Conservation (phyloP, 2,888 invertebrate genomes). For the Philopedon plagiatum region DNA sequence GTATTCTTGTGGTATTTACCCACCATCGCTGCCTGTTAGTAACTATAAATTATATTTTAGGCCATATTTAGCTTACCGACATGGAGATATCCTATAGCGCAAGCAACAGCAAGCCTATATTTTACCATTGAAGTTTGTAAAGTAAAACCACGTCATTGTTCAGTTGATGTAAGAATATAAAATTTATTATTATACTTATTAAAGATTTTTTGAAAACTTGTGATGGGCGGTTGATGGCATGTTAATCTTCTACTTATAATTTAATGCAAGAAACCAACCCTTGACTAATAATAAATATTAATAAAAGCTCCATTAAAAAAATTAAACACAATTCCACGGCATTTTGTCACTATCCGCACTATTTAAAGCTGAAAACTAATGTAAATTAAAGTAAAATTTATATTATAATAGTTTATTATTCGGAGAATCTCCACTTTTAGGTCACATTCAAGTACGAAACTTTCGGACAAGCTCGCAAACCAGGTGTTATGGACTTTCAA, state of each 20-base stretch:
- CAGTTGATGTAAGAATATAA: constrained; percentile 56
- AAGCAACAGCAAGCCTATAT: constrained; percentile 68
- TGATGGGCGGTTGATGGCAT: too few relatives aligned
- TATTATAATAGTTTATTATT: too few relatives aligned
- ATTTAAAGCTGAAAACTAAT: neutral
- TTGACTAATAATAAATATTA: too few relatives aligned
- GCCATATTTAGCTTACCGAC: constrained; percentile 68
- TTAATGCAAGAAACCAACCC: too few relatives aligned
- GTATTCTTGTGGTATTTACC: neutral
- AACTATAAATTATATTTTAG: constrained; percentile 55
- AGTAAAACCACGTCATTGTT: constrained; percentile 58
- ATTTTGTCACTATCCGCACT: too few relatives aligned
- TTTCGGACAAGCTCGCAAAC: constrained; percentile 34
- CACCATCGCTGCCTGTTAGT: neutral
- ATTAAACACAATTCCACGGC: too few relatives aligned
- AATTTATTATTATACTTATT: too few relatives aligned
- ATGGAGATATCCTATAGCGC: constrained; percentile 67
- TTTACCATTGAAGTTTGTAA: constrained; percentile 66
- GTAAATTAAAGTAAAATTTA: neutral
- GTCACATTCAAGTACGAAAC: constrained; percentile 49
- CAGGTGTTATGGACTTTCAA: constrained; percentile 44
- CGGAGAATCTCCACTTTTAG: constrained; percentile 27
- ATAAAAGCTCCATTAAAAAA: too few relatives aligned
- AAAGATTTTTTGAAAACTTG: too few relatives aligned
- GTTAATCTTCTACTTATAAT: too few relatives aligned